A percentile compares a stretch with the other conserved stretches of the same genome.
Evolutionary conservation across 2,888 invertebrate genomes (phyloP).

Genomic region (Microctonus aethiopoides): DNA sequence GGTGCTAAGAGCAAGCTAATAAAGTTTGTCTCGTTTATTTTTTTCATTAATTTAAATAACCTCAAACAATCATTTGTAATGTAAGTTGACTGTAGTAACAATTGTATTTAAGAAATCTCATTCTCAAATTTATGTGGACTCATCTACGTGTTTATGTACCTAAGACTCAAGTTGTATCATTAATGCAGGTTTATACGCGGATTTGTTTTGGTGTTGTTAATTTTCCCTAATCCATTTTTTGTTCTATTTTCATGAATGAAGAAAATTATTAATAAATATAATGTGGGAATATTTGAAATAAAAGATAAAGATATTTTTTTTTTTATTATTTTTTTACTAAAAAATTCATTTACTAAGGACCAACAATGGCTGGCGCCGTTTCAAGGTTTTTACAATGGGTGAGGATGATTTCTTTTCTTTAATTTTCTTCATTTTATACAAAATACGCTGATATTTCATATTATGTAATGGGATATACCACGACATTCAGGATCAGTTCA

Average conservation of each 20-base stretch:
- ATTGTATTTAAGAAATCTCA: constrained; percentile 30
- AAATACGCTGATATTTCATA: constrained; percentile 44
- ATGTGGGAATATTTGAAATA: too few relatives aligned
- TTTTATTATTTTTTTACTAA: constrained; percentile 46
- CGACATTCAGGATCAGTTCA: constrained; percentile 50
- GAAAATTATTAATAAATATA: not conserved
- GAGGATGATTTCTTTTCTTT: constrained; percentile 27
- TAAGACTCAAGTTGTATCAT: constrained; percentile 64
- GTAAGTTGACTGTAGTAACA: constrained; percentile 32
- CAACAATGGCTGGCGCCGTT: constrained; percentile 46
- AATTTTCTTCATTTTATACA: constrained; percentile 52
- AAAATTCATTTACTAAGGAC: constrained; percentile 63
- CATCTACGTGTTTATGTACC: constrained; percentile 59
- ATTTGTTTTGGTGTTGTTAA: not conserved
- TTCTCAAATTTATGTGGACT: constrained; percentile 54
- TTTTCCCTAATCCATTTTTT: not conserved
- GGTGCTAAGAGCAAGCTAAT: constrained; percentile 45
- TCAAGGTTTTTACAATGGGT: constrained; percentile 58
- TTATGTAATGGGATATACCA: constrained; percentile 25
- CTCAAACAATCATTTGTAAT: constrained; percentile 14
- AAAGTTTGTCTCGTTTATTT: not conserved
- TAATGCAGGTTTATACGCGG: constrained; percentile 63
- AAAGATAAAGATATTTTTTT: not conserved
- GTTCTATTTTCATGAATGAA: too few relatives aligned
- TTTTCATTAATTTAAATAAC: not conserved